A percentile compares a stretch with the other conserved stretches of the same genome.
phyloP scores from a whole-genome alignment of 2,888 invertebrate species.

The Aromia moschata region DNA sequence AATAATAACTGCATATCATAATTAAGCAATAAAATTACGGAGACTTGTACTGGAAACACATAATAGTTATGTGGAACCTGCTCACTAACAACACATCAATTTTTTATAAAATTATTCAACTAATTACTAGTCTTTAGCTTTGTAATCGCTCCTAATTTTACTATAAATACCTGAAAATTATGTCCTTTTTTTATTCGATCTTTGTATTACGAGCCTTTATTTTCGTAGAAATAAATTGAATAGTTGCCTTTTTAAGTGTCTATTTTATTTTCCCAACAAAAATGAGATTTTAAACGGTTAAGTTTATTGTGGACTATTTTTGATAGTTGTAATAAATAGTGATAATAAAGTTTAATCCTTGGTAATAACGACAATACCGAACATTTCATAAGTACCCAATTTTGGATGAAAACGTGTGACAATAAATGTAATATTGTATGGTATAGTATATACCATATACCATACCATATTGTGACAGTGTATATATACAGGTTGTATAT shows the following conservation, averaged over 20 bases:
- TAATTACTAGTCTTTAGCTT: conserved; percentile 59
- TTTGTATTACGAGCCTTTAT: conserved; percentile 53
- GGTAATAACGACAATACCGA: no score
- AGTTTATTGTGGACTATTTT: no score
- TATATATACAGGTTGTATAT: no score
- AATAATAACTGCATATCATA: conserved; percentile 39
- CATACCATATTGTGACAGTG: no score
- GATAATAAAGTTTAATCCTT: no score
- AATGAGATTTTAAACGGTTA: no score
- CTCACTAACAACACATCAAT: conserved; percentile 52
- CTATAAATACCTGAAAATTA: conserved; percentile 32
- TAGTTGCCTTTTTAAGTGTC: conserved; percentile 58
- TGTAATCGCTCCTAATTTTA: conserved; percentile 48
- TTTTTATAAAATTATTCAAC: conserved; percentile 42
- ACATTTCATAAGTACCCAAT: no score
- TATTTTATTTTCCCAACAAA: conserved; percentile 10
- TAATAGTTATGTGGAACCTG: conserved; percentile 38
- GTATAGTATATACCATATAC: no score
- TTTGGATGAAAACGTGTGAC: no score
- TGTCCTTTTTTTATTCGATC: conserved; percentile 39
- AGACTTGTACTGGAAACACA: conserved; percentile 22
- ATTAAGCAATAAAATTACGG: conserved; percentile 35
- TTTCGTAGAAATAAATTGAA: conserved; percentile 58
- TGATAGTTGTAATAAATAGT: no score
- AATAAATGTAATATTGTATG: no score